Base-by-base conservation (phyloP, 2,888 invertebrate genomes). In the Pseudanteris insignis region DNA sequence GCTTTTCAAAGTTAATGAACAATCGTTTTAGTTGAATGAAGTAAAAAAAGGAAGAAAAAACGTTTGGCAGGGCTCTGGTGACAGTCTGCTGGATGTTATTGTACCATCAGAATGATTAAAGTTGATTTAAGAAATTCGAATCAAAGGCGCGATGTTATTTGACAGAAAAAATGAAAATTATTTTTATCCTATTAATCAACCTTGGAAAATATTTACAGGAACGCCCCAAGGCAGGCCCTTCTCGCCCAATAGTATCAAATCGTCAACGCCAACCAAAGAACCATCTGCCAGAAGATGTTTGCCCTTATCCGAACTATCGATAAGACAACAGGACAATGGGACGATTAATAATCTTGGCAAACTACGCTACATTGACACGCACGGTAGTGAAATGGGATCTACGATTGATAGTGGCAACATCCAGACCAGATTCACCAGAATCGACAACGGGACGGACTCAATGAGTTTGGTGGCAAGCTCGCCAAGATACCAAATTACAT, bases 221-320 rank as follows among this genome's bases (percentile, higher is more conserved):
- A 72, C 70, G n/a, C 70, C 76, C 1, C 76, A 72, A 4, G 62
- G 68, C 26, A 72, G 75, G 5, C 57, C 68, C 3, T 70, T 69
- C 24, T 71, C 75, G 2, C 65, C 71, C 2, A 55, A 58, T 2
- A 71, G 76, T 10, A 74, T 75, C 1, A 74, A 75, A 44, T 76
- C 79, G 0, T 80, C 79, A 8, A 80, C 79, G 2, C 79, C 79
- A 7, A 79, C 75, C 58, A 80, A 79, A 63, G 78, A 79, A 47
- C 63, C 73, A 2, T 76, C 79, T 14, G 79, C 79, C 0, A 64
- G 79, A 11, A 68, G 79, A 53, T 80, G 79, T 58, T 66, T 80
- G 9, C 79, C 79, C 1, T 55, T 80, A 8, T 57, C 69, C 10
- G 78, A 75, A 33, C 67, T 65, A 24, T 66, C 73, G 1, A 53